Conservation (phyloP, 2,113 vertebrate genomes). For the Sinocyclocheilus rhinocerous region DNA sequence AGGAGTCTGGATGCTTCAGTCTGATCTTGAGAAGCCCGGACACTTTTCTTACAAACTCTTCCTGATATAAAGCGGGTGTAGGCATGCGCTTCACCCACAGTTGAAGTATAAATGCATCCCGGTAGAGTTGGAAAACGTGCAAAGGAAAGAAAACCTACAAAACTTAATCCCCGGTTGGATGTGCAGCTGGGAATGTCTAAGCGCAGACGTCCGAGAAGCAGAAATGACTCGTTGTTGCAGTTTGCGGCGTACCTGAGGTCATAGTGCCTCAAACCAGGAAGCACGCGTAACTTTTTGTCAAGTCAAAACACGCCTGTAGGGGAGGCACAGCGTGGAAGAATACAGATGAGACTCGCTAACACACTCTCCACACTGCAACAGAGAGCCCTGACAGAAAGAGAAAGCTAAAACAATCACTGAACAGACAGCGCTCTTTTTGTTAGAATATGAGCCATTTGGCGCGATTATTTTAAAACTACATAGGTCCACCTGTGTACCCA, state of each 20-base stretch:
- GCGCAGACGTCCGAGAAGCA: not conserved
- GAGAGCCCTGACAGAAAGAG: not conserved
- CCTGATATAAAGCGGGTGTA: conserved; percentile 44
- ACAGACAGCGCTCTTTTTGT: not conserved
- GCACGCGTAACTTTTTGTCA: conserved; percentile 51
- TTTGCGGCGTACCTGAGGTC: conserved; percentile 37
- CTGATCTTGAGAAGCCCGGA: not conserved
- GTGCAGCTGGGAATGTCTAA: not conserved
- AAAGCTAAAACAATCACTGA: not conserved
- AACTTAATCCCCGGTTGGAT: not conserved
- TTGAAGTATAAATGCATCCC: conserved; percentile 25
- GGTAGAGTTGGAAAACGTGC: not conserved
- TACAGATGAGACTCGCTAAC: not conserved
- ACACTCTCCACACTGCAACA: not conserved
- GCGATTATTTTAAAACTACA: not conserved
- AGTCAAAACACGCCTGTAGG: conserved; percentile 52
- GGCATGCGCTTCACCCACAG: conserved; percentile 1
- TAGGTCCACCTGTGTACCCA: too few relatives aligned
- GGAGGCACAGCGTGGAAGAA: conserved; percentile 19
- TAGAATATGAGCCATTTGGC: not conserved
- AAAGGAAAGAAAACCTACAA: not conserved
- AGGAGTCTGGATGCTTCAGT: not conserved
- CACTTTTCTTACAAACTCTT: conserved; percentile 51
- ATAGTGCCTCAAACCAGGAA: conserved; percentile 58
- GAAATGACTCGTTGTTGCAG: not conserved